Evolutionary conservation across 2,888 invertebrate genomes (phyloP), one percentile per base, ranked within the genome.

Genomic region (Azorinus chamasolen): DNA sequence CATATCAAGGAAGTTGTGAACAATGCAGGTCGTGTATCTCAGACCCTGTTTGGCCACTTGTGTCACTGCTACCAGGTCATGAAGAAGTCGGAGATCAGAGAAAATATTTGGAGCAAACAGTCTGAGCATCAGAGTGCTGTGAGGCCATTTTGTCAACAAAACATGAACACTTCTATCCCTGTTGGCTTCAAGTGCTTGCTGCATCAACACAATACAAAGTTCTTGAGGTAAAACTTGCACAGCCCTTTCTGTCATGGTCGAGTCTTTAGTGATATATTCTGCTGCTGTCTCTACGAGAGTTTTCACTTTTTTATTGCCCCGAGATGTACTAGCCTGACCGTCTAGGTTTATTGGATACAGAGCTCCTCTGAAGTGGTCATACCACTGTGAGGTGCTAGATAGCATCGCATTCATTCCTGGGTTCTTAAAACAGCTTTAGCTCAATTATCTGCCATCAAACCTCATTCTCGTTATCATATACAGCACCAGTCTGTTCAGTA

Each of bases 11-110:
- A 91, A 91, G 24, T 89, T 88, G 74, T 92, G 91, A 5, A 89
- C 89, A 27, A 92, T 76, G 59, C 87, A 86, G 10, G 91, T 92
- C 2, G 92, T 92, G 70, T 89, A 91, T 57, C 90, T 86, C 58
- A 92, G 82, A 5, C 90, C 90, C 45, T 83, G 75, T 46, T 84
- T 83, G 27, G 89, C 89, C 20, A 87, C 79, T 27, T 88, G 84
- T 2, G 79, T 75, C 55, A 89, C 77, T 46, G 90, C 86, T 8
- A 78, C 68, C 20, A 78, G 66, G 64, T 87, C 85, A 75, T 90
- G 88, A 20, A 91, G 76, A 8, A 88, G 83, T 27, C 80, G 68
- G 2, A 90, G 27, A 5, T 86, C 84, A 2, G 85, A 83, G 62
- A 89, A 89, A 43, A 91, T 80, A 46, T 82, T 79, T 6, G 91